A percentile compares a stretch with the other conserved stretches of the same genome.
Evolutionary conservation across 2,113 vertebrate species (phyloP).

Genomic region (Carassius auratus): DNA sequence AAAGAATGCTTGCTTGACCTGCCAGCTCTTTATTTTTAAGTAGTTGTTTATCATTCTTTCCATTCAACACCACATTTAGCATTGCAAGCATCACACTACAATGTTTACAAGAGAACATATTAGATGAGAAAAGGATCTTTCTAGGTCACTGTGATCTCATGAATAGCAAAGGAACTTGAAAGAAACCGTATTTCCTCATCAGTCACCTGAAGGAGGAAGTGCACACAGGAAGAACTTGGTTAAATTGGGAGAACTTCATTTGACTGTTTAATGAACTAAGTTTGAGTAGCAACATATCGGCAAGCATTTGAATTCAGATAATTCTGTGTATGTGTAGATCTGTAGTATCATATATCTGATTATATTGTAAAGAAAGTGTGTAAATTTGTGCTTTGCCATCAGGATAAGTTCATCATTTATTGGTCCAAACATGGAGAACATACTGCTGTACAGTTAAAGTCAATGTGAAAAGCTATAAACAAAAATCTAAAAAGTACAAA

Average conservation of each 20-base stretch:
- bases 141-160: not conserved
- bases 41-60: slow-evolving; percentile 34
- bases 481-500: not conserved
- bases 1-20: slow-evolving; percentile 35
- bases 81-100: not conserved
- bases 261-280: not conserved
- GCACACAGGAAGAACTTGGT: not conserved
- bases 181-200: slow-evolving; percentile 20
- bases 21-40: slow-evolving; percentile 29
- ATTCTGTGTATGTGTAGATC: not conserved
- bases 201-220: slow-evolving; percentile 12
- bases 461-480: not conserved
- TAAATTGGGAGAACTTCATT: not conserved
- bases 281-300: not conserved
- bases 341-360: not conserved
- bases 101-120: not conserved
- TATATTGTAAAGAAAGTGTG: not conserved
- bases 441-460: not conserved
- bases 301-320: not conserved
- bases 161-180: not conserved
- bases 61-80: slow-evolving; percentile 7
- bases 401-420: not conserved
- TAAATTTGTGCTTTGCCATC: not conserved
- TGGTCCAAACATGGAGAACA: not conserved
- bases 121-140: not conserved